Conservation (phyloP, 2,113 vertebrate species). For the Columba livia region DNA sequence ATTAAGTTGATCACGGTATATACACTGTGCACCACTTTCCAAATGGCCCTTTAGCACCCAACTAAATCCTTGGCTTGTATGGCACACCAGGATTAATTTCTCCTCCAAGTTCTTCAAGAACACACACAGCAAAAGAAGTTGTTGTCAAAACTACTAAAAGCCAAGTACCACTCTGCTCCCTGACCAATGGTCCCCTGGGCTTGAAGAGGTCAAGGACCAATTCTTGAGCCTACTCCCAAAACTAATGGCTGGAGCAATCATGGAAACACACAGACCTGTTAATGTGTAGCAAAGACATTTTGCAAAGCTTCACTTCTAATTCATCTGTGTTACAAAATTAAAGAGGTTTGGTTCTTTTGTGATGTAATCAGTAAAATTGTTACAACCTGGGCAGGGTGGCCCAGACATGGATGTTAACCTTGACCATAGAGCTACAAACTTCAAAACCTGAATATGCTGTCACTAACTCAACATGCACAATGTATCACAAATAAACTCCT, state of each 20-base stretch:
- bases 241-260: not conserved
- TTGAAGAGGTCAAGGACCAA: not conserved
- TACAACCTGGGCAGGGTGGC: not conserved
- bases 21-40: not conserved
- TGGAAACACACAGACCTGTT: not conserved
- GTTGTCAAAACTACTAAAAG: not conserved
- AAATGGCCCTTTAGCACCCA: slow-evolving; percentile 27
- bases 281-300: not conserved
- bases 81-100: not conserved
- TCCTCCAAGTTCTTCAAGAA: not conserved
- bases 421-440: slow-evolving; percentile 44
- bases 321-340: not conserved
- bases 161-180: not conserved
- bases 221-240: not conserved
- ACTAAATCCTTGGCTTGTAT: not conserved
- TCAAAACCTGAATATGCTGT: slow-evolving; percentile 63
- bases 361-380: not conserved
- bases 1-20: slow-evolving; percentile 39
- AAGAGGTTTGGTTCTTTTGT: not conserved
- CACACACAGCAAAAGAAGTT: not conserved
- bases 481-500: slow-evolving; percentile 55
- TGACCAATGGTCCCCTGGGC: not conserved
- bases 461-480: slow-evolving; percentile 40
- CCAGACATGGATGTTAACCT: slow-evolving; percentile 28
- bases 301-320: not conserved